Evolutionary conservation across 92 coral and sea anemone genomes (phyloP).

Genomic region (Phenganax subtilis): DNA sequence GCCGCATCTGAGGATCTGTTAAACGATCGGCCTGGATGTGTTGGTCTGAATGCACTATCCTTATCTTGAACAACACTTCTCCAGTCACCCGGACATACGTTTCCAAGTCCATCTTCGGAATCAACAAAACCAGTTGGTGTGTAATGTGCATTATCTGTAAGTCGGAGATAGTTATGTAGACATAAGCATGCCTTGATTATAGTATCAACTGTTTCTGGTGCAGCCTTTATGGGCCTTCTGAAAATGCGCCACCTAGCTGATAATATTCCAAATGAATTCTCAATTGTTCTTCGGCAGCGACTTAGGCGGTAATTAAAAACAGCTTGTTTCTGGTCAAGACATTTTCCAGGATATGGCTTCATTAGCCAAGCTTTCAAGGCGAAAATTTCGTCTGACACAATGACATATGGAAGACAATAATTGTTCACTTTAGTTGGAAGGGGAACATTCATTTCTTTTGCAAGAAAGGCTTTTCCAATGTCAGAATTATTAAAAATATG

Average conservation of each 20-base stretch:
- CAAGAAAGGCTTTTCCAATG: background rate
- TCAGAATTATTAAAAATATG: background rate
- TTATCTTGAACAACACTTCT: background rate
- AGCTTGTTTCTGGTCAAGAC: too few species aligned
- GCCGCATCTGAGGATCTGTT: background rate
- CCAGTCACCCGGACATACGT: constrained; percentile 34
- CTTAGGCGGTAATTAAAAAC: too few species aligned
- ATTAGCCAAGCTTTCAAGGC: too few species aligned
- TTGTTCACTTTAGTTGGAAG: too few species aligned
- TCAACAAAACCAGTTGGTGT: constrained; percentile 36
- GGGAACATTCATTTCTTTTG: background rate
- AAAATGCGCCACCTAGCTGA: background rate
- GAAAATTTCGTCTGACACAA: too few species aligned
- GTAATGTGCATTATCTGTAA: constrained; percentile 31
- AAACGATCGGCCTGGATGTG: background rate
- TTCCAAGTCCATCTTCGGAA: constrained; percentile 31
- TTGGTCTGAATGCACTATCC: background rate
- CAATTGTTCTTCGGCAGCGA: background rate
- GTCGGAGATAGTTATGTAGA: constrained; percentile 22
- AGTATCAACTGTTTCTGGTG: constrained; percentile 22
- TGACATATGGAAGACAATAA: too few species aligned
- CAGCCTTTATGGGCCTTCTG: constrained; percentile 16
- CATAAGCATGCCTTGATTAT: constrained; percentile 10
- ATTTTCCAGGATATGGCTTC: background rate
- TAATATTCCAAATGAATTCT: too few species aligned